Evolutionary conservation across 2,888 invertebrate species (phyloP).

Genomic region (Scaptomyza parva): DNA sequence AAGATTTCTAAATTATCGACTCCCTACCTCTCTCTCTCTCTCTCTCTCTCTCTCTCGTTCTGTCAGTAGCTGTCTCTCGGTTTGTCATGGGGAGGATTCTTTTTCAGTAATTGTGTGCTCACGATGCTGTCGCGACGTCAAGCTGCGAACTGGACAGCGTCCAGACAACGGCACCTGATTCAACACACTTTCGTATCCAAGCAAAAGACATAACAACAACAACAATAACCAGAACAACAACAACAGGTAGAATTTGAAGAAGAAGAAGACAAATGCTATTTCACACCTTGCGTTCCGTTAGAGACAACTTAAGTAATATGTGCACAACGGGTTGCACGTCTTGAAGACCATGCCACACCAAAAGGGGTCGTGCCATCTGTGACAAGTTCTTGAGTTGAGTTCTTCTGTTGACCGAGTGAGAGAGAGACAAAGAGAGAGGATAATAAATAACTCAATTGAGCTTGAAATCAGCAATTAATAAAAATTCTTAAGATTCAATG

Average conservation of each 20-base stretch:
- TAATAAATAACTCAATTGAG: constrained; percentile 17
- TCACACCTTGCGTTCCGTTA: constrained; percentile 73
- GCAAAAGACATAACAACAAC: too few species aligned
- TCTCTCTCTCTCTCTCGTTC: not conserved
- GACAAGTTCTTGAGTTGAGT: constrained; percentile 18
- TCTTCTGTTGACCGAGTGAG: not conserved
- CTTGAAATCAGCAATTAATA: not conserved
- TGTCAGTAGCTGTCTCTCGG: too few species aligned
- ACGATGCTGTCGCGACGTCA: constrained; percentile 62
- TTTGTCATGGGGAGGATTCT: constrained; percentile 61
- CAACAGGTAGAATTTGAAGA: constrained; percentile 23
- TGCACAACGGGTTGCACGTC: constrained; percentile 13
- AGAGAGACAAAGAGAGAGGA: constrained; percentile 39
- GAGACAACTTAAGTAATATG: constrained; percentile 37
- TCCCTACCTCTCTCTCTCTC: not conserved
- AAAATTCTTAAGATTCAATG: not conserved
- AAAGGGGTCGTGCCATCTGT: constrained; percentile 30
- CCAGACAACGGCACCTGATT: constrained; percentile 61
- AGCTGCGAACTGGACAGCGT: constrained; percentile 47
- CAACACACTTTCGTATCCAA: constrained; percentile 57
- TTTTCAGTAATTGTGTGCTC: constrained; percentile 53
- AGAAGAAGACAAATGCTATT: constrained; percentile 38
- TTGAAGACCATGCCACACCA: constrained; percentile 6
- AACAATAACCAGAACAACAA: constrained; percentile 11
- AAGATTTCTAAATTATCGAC: constrained; percentile 74